Percentiles rank a stretch among this genome's conserved stretches.
Evolutionary conservation across 1,140 invertebrate genomes (phyloP).

Genomic region (Trinorchestia longiramus): DNA sequence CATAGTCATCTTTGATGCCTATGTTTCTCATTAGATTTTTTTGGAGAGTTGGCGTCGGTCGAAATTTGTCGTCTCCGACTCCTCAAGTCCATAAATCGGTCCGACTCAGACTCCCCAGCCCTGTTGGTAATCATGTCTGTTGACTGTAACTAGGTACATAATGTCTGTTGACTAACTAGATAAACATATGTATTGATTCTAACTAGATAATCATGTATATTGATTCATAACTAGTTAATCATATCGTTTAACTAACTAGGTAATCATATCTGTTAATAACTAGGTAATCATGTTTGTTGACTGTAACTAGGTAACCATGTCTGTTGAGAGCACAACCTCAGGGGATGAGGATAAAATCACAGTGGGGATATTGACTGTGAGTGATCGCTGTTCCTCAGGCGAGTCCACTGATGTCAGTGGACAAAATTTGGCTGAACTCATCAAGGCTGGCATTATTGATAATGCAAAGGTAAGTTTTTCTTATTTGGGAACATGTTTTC

Average conservation of each 20-base stretch:
- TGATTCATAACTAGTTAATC: no score
- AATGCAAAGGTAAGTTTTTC: constrained; percentile 54
- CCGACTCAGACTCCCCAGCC: no score
- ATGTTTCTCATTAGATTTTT: no score
- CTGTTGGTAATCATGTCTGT: no score
- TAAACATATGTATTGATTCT: neutral
- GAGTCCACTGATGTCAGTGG: constrained; percentile 76
- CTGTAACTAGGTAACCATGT: neutral
- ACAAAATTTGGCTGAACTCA: constrained; percentile 71
- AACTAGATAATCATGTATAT: no score
- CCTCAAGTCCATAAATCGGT: no score
- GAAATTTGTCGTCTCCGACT: no score
- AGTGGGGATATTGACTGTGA: constrained; percentile 72
- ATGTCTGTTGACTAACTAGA: no score
- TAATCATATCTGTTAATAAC: neutral
- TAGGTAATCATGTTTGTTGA: neutral
- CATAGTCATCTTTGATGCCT: no score
- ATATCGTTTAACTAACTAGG: no score
- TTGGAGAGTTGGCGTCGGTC: no score
- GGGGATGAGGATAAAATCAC: constrained; percentile 41
- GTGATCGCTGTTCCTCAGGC: constrained; percentile 76
- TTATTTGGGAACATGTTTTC: neutral
- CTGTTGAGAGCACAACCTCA: neutral
- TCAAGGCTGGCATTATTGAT: constrained; percentile 68
- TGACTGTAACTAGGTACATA: no score